Conservation (phyloP, 2,888 invertebrate genomes). For the Cheilosia variabilis region DNA sequence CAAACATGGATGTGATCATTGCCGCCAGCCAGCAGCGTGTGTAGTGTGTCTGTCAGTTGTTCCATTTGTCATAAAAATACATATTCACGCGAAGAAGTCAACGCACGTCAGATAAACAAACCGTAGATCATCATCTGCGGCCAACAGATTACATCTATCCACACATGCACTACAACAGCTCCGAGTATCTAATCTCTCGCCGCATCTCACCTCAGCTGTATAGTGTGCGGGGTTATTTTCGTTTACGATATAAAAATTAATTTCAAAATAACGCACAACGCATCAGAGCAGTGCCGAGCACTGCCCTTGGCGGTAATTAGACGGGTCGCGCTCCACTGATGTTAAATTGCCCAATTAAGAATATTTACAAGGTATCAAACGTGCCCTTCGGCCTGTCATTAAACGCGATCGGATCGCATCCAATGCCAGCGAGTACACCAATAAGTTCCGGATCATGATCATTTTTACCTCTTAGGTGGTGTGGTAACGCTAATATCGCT, state of each 20-base stretch:
- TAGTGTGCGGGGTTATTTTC: slow-evolving; percentile 50
- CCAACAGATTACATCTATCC: slow-evolving; percentile 73
- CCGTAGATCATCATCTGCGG: slow-evolving; percentile 75
- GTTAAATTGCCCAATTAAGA: slow-evolving; percentile 83
- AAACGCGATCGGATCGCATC: slow-evolving; percentile 36
- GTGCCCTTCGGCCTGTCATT: slow-evolving; percentile 72
- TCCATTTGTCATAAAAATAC: slow-evolving; percentile 75
- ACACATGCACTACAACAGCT: slow-evolving; percentile 49
- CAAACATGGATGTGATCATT: slow-evolving; percentile 69
- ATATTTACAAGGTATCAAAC: slow-evolving; percentile 80
- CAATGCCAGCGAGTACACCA: slow-evolving; percentile 26
- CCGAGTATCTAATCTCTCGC: slow-evolving; percentile 29
- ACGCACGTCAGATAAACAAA: slow-evolving; percentile 75
- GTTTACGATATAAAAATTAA: slow-evolving; percentile 64
- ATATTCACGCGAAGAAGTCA: slow-evolving; percentile 58
- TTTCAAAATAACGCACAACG: slow-evolving; percentile 61
- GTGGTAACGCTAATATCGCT: not conserved
- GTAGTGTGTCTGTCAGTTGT: slow-evolving; percentile 64
- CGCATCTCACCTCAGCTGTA: slow-evolving; percentile 26
- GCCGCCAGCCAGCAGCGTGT: slow-evolving; percentile 4
- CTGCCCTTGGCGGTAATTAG: slow-evolving; percentile 54
- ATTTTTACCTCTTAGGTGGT: slow-evolving; percentile 58
- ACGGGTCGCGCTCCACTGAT: slow-evolving; percentile 82
- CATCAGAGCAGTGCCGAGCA: slow-evolving; percentile 6
- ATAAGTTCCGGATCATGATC: slow-evolving; percentile 69